Percentiles rank a stretch among this genome's conserved stretches.
phyloP scores from a whole-genome alignment of 2,797 vertebrate species.

The Hemitrygon akajei region DNA sequence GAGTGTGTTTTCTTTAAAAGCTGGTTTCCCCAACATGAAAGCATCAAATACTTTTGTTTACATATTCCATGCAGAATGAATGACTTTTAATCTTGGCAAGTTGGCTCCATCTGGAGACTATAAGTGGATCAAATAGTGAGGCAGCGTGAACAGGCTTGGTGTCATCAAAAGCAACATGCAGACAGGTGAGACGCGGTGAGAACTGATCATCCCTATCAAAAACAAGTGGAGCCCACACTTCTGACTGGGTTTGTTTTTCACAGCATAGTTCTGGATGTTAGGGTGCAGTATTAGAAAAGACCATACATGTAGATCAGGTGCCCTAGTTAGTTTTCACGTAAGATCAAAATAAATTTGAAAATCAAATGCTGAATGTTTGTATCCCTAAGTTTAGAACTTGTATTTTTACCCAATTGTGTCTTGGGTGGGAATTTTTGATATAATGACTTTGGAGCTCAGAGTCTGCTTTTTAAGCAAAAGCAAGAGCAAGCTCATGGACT shows the following conservation, averaged over 20 bases:
- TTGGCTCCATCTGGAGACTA: neutral
- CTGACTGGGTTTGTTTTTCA: neutral
- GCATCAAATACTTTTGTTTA: neutral
- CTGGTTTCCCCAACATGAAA: too few species aligned
- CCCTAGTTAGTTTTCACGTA: neutral
- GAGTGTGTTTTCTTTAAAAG: too few species aligned
- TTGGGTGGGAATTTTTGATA: neutral
- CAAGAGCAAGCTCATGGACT: neutral
- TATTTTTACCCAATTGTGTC: neutral
- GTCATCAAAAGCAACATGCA: neutral
- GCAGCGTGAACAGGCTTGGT: neutral
- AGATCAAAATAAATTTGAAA: neutral
- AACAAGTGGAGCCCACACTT: neutral
- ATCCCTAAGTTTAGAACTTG: neutral
- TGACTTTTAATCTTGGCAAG: neutral
- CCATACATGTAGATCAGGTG: neutral
- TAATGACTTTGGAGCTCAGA: neutral
- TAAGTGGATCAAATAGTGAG: neutral
- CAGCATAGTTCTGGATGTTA: neutral
- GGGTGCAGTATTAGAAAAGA: neutral
- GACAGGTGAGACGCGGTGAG: neutral
- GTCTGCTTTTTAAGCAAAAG: neutral
- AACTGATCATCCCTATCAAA: neutral
- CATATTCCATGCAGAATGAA: neutral
- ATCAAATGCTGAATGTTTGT: neutral